Conservation (phyloP, 2,113 vertebrate species). For the Urocynchramus pylzowi region DNA sequence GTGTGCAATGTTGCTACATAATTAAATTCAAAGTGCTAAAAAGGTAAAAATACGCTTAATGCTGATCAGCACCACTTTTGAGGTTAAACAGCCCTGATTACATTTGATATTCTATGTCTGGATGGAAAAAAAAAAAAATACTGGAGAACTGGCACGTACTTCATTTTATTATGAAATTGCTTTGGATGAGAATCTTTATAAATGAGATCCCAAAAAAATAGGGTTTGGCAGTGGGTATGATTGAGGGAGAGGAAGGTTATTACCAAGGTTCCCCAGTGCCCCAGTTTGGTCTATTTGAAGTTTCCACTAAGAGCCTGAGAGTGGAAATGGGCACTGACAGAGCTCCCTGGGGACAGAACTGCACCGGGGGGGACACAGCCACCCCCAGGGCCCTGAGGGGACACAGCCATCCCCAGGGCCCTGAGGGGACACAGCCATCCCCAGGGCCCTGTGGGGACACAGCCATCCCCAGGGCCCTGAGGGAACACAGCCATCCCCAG, state of each 20-base stretch:
- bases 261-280: accelerated
- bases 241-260: not conserved
- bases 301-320: not conserved
- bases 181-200: not conserved
- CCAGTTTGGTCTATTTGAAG: accelerated
- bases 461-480: not conserved
- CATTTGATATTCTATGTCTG: constrained; percentile 3
- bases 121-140: not conserved
- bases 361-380: accelerated
- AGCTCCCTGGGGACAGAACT: accelerated
- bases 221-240: not conserved
- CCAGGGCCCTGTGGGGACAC: not conserved
- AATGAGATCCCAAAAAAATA: not conserved
- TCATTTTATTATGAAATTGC: not conserved
- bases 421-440: not conserved
- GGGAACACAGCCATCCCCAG: too few species aligned
- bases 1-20: not conserved
- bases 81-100: constrained; percentile 9
- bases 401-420: not conserved
- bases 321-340: accelerated
- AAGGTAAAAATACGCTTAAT: not conserved
- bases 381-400: not conserved
- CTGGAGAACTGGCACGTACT: not conserved
- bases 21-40: not conserved
- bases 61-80: not conserved